phyloP scores from a whole-genome alignment of 2,888 invertebrate species.

The Phrixothrix hirtus region DNA sequence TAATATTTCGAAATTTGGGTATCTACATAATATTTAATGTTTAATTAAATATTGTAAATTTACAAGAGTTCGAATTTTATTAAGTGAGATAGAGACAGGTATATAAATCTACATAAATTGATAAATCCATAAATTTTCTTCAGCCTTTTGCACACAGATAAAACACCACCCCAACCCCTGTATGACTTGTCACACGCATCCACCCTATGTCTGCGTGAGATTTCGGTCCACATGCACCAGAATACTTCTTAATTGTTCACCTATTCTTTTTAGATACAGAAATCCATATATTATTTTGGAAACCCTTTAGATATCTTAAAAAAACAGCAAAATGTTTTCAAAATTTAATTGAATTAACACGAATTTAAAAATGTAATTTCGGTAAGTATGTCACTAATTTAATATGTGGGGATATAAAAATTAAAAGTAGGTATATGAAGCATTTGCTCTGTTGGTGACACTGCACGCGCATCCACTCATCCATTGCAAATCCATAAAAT shows the following conservation, averaged over 20 bases:
- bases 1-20: too few relatives aligned
- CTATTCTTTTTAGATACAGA: constrained; percentile 38
- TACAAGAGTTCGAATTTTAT: too few relatives aligned
- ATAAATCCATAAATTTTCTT: constrained; percentile 30
- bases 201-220: constrained; percentile 31
- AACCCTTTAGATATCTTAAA: too few relatives aligned
- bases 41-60: too few relatives aligned
- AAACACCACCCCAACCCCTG: constrained; percentile 25
- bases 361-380: too few relatives aligned
- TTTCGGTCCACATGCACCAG: constrained; percentile 42
- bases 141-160: constrained; percentile 24
- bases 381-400: too few relatives aligned
- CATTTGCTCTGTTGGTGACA: constrained; percentile 35
- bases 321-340: too few relatives aligned
- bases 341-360: too few relatives aligned
- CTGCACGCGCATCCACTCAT: constrained; percentile 38
- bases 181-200: constrained; percentile 34
- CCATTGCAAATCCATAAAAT: constrained; percentile 37
- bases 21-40: too few relatives aligned
- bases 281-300: too few relatives aligned
- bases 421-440: too few relatives aligned
- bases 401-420: too few relatives aligned
- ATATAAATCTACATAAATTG: constrained; percentile 22
- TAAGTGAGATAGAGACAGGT: not conserved
- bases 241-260: constrained; percentile 46